Evolutionary conservation across 2,888 invertebrate species (phyloP).

Genomic region (Monochamus alternatus): DNA sequence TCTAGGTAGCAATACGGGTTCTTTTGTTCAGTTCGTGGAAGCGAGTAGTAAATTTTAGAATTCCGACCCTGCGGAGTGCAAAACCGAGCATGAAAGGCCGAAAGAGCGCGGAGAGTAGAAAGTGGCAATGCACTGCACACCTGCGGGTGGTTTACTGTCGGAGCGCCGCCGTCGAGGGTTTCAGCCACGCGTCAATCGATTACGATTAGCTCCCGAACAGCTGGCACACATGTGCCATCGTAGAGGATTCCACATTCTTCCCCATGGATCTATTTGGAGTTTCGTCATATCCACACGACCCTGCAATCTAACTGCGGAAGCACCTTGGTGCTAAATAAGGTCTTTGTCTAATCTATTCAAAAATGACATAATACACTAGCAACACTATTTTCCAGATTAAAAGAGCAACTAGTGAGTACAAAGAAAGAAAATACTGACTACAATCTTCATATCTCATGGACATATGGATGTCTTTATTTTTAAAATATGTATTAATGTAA

Average conservation of each 20-base stretch:
- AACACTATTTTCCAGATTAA: no score
- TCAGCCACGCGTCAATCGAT: conserved; percentile 66
- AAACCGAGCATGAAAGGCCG: conserved; percentile 28
- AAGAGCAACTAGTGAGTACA: no score
- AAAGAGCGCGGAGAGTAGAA: conserved; percentile 36
- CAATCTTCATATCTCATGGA: no score
- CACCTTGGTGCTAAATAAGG: neutral
- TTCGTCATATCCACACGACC: conserved; percentile 8
- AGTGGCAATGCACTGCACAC: conserved; percentile 55
- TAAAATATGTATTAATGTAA: no score
- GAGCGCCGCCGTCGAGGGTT: conserved; percentile 39
- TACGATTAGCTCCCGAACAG: conserved; percentile 53
- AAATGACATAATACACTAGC: no score
- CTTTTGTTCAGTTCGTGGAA: conserved; percentile 31
- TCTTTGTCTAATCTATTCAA: no score
- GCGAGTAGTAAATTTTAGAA: conserved; percentile 36
- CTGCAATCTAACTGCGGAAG: neutral
- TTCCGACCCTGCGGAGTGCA: conserved; percentile 36
- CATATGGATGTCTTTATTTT: no score
- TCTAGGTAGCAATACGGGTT: conserved; percentile 15
- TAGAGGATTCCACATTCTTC: conserved; percentile 23
- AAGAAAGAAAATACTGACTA: no score
- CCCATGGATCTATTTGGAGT: conserved; percentile 6
- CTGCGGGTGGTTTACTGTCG: conserved; percentile 60
- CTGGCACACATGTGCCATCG: conserved; percentile 38